Evolutionary conservation across 1,140 invertebrate genomes (phyloP).

Genomic region (Drusus annulatus): DNA sequence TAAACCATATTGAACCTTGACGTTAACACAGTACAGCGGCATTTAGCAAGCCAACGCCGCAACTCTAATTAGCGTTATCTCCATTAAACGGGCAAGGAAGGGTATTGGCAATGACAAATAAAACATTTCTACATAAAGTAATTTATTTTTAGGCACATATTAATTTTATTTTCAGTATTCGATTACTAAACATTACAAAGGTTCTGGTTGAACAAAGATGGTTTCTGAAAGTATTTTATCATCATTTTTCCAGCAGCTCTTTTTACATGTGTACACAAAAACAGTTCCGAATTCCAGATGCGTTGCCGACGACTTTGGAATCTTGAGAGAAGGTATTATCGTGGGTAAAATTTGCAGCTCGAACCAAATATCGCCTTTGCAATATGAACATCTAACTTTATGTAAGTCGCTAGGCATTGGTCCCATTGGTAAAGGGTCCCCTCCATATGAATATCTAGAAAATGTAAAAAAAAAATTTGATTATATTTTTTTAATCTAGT

Average conservation of each 20-base stretch:
- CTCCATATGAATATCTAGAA: constrained; percentile 77
- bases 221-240: constrained; percentile 77
- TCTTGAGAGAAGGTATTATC: constrained; percentile 78
- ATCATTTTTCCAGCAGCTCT: constrained; percentile 81
- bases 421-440: constrained; percentile 74
- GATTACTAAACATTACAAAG: not conserved
- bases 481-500: not conserved
- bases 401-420: constrained; percentile 70
- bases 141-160: no score
- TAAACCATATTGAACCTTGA: no score
- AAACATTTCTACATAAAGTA: no score
- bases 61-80: no score
- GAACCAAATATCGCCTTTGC: constrained; percentile 78
- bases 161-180: no score
- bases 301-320: constrained; percentile 68
- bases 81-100: no score
- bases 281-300: constrained; percentile 84
- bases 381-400: constrained; percentile 75
- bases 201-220: constrained; percentile 80
- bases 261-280: constrained; percentile 80
- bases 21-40: no score
- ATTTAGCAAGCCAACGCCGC: no score
- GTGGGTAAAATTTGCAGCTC: constrained; percentile 85
- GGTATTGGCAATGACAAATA: no score
- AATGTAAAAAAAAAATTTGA: not conserved